Base-by-base conservation (phyloP, 2,113 vertebrate species). In the Upupa epops region DNA sequence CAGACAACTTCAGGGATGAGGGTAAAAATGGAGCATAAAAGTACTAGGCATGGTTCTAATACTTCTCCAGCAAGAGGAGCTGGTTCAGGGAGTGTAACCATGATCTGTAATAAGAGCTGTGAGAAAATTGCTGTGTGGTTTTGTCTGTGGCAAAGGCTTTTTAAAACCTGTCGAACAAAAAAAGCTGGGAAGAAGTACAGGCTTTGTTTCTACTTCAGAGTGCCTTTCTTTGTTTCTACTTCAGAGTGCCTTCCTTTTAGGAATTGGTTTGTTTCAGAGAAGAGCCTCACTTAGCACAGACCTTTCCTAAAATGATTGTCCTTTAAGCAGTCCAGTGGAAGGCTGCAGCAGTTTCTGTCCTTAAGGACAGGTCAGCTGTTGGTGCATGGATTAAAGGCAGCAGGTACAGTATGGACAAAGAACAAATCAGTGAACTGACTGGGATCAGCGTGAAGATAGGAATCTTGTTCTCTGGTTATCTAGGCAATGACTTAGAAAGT, bases 71-170 rank as follows among this genome's bases (percentile, higher is more conserved):
- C 10, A 1, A 83, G 70, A 86, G 3, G 5, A 81, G 69, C 24
- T 82, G 36, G 79, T 81, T 93, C 83, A 86, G 73, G 58, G 69
- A 68, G 49, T 81, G 86, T 4, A 16, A 88, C 73, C 77, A 45
- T 15, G 45, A 95, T 49, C 76, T 91, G 52, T 88, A 94, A 92
- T 92, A 95, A 83, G 56, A 77, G 45, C 90, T 86, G 83, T 95
- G 88, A 92, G 93, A 95, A 94, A 95, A 94, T 69, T 88, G 73
- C 88, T 58, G 18, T 91, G 92, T 88, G 95, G 94, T 93, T 96
- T 94, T 88, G 61, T 95, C 86, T 88, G 88, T 83, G 76, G 90
- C 61, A 94, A 90, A 90, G 88, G 76, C 88, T 95, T 94, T 88
- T 29, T 20, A 83, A 83, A 52, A 24, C 24, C 32, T 79, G 29